Conservation (phyloP, 2,797 vertebrate genomes). For the Muraenolepis orangiensis region DNA sequence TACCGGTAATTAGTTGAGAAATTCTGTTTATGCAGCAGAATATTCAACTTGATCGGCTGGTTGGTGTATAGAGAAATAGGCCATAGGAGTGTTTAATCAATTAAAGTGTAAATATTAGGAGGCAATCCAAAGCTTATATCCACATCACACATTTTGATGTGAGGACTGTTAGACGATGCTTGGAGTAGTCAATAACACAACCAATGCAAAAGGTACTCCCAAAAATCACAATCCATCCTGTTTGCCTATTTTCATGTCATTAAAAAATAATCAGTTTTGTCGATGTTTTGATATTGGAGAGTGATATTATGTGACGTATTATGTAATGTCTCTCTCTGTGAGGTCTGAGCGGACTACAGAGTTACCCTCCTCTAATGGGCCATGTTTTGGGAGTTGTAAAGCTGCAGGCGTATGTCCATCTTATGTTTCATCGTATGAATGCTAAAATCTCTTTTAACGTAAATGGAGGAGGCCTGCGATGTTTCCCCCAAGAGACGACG, state of each 20-base stretch:
- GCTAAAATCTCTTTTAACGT: neutral
- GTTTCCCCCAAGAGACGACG: conserved; percentile 13
- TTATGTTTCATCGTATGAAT: conserved; percentile 37
- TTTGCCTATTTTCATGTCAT: conserved; percentile 26
- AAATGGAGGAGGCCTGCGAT: conserved; percentile 6
- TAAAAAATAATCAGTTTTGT: conserved; percentile 51
- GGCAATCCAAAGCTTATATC: neutral
- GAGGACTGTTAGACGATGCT: neutral
- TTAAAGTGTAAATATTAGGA: neutral
- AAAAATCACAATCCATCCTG: neutral
- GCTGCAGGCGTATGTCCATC: conserved; percentile 1
- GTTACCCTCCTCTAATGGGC: conserved; percentile 64
- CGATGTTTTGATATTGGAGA: conserved; percentile 46
- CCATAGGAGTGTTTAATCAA: neutral
- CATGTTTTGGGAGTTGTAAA: conserved; percentile 38
- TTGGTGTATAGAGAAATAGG: neutral
- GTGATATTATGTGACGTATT: conserved; percentile 36
- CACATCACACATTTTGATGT: neutral
- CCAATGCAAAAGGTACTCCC: neutral
- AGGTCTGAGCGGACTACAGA: conserved; percentile 68
- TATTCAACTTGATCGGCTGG: neutral
- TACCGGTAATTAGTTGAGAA: conserved; percentile 25
- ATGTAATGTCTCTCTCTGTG: conserved; percentile 59
- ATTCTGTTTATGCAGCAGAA: neutral
- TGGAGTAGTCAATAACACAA: neutral